Evolutionary conservation across 2,797 vertebrate genomes (phyloP), one percentile per base, ranked within the genome.

Genomic region (Rhyacichthys aspro): DNA sequence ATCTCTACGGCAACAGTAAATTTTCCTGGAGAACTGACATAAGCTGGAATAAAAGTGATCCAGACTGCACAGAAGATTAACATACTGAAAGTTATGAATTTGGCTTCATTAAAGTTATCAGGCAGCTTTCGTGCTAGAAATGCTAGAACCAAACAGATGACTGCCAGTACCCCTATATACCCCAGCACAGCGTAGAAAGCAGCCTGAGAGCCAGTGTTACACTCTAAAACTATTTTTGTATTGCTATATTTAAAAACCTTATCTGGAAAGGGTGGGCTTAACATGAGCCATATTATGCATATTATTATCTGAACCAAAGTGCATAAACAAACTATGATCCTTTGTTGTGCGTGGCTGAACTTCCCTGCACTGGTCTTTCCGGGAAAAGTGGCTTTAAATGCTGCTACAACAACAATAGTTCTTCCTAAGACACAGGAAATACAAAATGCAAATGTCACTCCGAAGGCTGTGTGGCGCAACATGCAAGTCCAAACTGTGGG

Each of bases 81-180:
- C 91, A 92, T 91, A 57, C 91, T 93, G 49, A 93, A 90, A 0
- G 90, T 87, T 28, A 92, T 92, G 0, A 72, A 91, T 70, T 90
- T 92, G 16, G 91, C 90, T 61, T 92, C 91, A 38, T 93, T 92
- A 55, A 92, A 93, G 52, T 92, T 92, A 71, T 92, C 88, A 1
- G 91, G 92, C 37, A 92, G 49, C 55, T 92, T 92, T 36, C 91
- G 85, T 8, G 81, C 88, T 32, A 93, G 74, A 83, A 93, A 93
- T 11, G 92, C 92, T 33, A 93, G 46, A 9, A 88, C 45, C 28
- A 91, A 76, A 68, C 92, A 91, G 8, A 85, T 55, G 3, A 82
- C 6, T 10, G 91, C 82, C 8, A 93, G 85, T 59, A 93, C 12
- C 0, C 90, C 91, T 12, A 93, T 91, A 54, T 93, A 92, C 1